Evolutionary conservation across 2,797 vertebrate genomes (phyloP), one percentile per base, ranked within the genome.

Genomic region (Lacerta viridis): DNA sequence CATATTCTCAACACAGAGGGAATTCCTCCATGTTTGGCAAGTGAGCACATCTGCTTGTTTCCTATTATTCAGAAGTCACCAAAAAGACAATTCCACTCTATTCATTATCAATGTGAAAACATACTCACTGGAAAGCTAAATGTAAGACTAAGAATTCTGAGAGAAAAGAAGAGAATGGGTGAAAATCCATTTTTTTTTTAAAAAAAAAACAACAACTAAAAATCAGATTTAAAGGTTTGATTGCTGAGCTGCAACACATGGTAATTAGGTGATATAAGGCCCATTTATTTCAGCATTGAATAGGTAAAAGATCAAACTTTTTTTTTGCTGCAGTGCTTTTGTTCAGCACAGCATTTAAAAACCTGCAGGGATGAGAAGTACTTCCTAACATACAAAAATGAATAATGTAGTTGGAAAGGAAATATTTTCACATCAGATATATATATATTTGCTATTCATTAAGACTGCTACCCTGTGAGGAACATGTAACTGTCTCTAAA

Each of bases 321-420:
- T 33, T 33, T 1, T 83, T 3, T 81, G 3, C 11, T 10, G 39
- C 7, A 85, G 50, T 4, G 0, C 2, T 43, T 78, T 77, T 10
- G 2, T 61, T 61, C 0, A 78, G 0, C 7, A 10, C 25, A 66
- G 36, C 46, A 68, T 46, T 33, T 71, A 20, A 8, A 87, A 64
- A 39, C 5, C 66, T 84, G 9, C 0, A 11, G 1, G 10, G 87
- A 87, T 50, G 39, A 84, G 64, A 8, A 39, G 5, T n/a, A 75
- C 80, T 50, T 79, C 41, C 25, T 71, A 10, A 83, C 91, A 84
- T 4, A n/a, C 46, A 2, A 15, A 83, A 41, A 39, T 27, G 76
- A 46, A 5, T 50, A 79, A 93, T 76, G 8, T 61, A 80, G 84
- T 25, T 23, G n/a, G 43, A 61, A 94, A 86, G 13, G 50, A 55